Conservation (phyloP, 2,888 invertebrate species). For the Taenaris catops region DNA sequence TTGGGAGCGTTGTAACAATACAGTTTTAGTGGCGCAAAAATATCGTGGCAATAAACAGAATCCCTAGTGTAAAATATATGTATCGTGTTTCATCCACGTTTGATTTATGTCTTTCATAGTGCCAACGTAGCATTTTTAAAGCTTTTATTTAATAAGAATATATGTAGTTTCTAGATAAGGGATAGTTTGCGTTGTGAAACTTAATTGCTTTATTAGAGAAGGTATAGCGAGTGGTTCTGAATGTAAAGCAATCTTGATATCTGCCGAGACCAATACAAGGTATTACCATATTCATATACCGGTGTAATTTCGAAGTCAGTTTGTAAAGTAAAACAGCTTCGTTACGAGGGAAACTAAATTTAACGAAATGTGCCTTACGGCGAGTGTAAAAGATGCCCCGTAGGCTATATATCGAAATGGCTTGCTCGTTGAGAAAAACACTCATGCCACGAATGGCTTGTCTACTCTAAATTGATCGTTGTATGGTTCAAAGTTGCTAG, state of each 20-base stretch:
- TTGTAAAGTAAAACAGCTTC: conserved; percentile 27
- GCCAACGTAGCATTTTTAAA: conserved; percentile 17
- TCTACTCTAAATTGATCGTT: conserved; percentile 5
- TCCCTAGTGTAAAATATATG: conserved; percentile 21
- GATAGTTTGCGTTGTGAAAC: conserved; percentile 16
- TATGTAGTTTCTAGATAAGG: conserved; percentile 8
- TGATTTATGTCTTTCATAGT: conserved; percentile 20
- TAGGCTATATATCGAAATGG: conserved; percentile 46
- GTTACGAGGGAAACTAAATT: conserved; percentile 38
- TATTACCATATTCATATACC: conserved; percentile 6
- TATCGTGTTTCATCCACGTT: conserved; percentile 20
- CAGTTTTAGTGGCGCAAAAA: conserved; percentile 19
- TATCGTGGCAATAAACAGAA: conserved; percentile 19
- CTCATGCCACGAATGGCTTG: background rate
- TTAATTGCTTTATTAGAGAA: conserved; percentile 26
- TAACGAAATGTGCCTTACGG: conserved; percentile 48
- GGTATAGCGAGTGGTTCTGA: conserved; percentile 23
- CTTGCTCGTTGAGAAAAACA: conserved; percentile 14
- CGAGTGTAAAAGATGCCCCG: conserved; percentile 43
- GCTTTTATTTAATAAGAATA: conserved; percentile 19
- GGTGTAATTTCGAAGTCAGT: conserved; percentile 9
- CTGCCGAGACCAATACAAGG: conserved; percentile 5
- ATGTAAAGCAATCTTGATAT: conserved; percentile 18
- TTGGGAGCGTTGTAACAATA: conserved; percentile 18
- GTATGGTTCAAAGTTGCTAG: conserved; percentile 18